Conservation (phyloP, 2,113 vertebrate genomes). For the Hemichromis elongatus region DNA sequence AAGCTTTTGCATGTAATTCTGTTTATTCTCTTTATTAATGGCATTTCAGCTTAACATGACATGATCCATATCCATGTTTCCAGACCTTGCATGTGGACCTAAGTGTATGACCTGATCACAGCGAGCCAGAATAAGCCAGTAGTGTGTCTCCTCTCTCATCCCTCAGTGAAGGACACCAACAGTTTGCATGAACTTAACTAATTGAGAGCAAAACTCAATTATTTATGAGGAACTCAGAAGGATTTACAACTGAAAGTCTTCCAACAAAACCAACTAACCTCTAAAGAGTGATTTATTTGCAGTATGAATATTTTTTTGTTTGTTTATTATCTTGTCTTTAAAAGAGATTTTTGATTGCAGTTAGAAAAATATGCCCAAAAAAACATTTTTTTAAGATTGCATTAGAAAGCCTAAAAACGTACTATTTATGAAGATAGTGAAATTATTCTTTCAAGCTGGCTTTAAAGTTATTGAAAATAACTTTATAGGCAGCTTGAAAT, state of each 20-base stretch:
- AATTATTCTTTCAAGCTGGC: not conserved
- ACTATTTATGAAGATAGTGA: not conserved
- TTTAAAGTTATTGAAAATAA: not conserved
- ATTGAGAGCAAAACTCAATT: not conserved
- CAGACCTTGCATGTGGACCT: not conserved
- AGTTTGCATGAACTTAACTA: not conserved
- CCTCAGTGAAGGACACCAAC: not conserved
- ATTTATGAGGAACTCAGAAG: not conserved
- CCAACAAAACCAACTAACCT: not conserved
- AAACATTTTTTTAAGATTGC: not conserved
- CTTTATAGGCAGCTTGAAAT: not conserved
- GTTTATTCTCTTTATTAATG: not conserved
- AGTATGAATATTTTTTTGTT: fast-evolving
- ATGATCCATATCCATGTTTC: not conserved
- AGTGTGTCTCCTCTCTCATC: not conserved
- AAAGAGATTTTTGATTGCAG: not conserved
- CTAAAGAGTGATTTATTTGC: not conserved
- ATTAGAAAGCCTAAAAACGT: not conserved
- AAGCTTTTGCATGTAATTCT: not conserved
- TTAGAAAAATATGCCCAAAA: not conserved
- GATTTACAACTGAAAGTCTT: not conserved
- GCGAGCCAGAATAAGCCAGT: not conserved
- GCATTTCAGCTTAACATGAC: not conserved
- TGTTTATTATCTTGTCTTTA: not conserved
- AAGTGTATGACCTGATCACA: not conserved